phyloP scores from a whole-genome alignment of 2,797 vertebrate species.

The Erithacus rubecula region DNA sequence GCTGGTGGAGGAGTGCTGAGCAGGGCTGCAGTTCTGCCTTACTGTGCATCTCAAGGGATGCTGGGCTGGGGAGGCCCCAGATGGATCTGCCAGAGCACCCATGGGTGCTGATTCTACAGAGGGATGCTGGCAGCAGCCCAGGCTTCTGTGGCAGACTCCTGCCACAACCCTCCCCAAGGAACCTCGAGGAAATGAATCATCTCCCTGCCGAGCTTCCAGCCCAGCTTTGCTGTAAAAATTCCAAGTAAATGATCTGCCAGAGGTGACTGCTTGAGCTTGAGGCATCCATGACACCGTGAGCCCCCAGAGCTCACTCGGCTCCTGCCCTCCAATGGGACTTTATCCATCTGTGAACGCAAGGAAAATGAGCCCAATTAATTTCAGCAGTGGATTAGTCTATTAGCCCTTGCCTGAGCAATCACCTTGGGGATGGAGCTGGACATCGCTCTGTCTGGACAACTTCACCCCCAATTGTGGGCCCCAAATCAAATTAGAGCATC shows the following conservation, averaged over 20 bases:
- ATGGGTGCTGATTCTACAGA: not conserved
- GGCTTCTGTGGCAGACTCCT: not conserved
- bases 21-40: not conserved
- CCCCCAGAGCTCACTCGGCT: not conserved
- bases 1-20: not conserved
- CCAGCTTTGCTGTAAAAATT: not conserved
- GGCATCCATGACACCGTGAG: not conserved
- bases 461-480: not conserved
- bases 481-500: not conserved
- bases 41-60: not conserved
- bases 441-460: not conserved
- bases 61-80: not conserved
- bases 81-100: not conserved
- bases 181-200: not conserved
- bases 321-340: not conserved
- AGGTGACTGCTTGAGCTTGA: not conserved
- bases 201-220: not conserved
- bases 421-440: not conserved
- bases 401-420: not conserved
- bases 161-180: not conserved
- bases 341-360: not conserved
- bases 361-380: constrained; percentile 14
- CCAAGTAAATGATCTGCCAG: not conserved
- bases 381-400: not conserved
- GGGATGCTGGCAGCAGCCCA: not conserved